These are phyloP conservation scores for Tribolium freemani DNA, from an alignment of 2,888 invertebrate species.

Conservation along the genomic window DNA sequence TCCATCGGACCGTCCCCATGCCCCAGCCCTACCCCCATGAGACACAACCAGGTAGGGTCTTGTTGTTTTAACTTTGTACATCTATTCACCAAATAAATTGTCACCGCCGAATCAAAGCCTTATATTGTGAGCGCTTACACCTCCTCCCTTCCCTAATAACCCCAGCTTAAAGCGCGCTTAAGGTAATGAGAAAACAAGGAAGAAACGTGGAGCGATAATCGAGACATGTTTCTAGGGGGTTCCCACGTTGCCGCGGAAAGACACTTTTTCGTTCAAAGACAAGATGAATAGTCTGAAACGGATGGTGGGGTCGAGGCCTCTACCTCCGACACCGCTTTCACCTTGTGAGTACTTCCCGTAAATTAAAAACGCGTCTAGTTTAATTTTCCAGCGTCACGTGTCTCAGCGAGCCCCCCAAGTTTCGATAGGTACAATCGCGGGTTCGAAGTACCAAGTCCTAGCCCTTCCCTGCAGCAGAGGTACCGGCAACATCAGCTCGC, in stretches of 20 bases:
- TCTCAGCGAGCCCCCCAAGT: slow-evolving; percentile 56
- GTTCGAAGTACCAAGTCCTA: slow-evolving; percentile 59
- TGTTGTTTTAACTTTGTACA: slow-evolving; percentile 61
- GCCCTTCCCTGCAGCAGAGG: slow-evolving; percentile 70
- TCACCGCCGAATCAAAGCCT: slow-evolving; percentile 53
- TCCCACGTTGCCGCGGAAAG: slow-evolving; percentile 61
- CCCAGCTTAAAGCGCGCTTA: slow-evolving; percentile 26
- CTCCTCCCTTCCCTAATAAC: slow-evolving; percentile 12
- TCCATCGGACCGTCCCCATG: slow-evolving; percentile 69
- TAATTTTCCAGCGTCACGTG: slow-evolving; percentile 56
- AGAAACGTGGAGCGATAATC: slow-evolving; percentile 63
- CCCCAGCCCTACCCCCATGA: slow-evolving; percentile 68
- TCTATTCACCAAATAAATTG: slow-evolving; percentile 13
- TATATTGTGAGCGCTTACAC: slow-evolving; percentile 41
- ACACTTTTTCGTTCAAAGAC: slow-evolving; percentile 65
- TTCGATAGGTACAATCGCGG: slow-evolving; percentile 54
- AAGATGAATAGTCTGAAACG: slow-evolving; percentile 70
- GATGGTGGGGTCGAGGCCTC: slow-evolving; percentile 69
- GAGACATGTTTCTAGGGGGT: slow-evolving; percentile 58
- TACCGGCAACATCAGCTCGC: slow-evolving; percentile 73
- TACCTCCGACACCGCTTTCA: slow-evolving; percentile 71
- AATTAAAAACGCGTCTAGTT: background rate
- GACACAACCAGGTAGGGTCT: slow-evolving; percentile 66
- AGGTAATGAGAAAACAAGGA: slow-evolving; percentile 18
- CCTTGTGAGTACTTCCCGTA: background rate